A percentile compares a stretch with the other conserved stretches of the same genome.
phyloP scores from a whole-genome alignment of 2,888 invertebrate species.

The Drosophila eohydei region DNA sequence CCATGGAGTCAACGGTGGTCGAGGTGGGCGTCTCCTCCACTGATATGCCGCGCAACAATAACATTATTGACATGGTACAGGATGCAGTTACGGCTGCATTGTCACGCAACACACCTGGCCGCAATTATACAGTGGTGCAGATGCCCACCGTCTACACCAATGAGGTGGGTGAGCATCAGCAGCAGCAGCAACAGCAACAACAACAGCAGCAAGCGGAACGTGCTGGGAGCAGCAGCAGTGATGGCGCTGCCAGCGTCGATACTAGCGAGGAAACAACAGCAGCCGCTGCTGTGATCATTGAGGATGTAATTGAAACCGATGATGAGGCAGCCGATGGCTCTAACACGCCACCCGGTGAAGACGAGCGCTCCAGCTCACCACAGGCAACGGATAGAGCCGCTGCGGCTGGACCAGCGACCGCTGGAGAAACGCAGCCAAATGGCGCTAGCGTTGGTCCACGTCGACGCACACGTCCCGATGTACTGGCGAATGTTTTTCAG shows the following conservation, averaged over 20 bases:
- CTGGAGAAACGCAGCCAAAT: constrained; percentile 16
- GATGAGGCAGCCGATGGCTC: constrained; percentile 61
- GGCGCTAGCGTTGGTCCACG: constrained; percentile 51
- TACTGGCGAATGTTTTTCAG: constrained; percentile 83
- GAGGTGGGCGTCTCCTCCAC: constrained; percentile 85
- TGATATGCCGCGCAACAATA: constrained; percentile 84
- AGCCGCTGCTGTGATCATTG: constrained; percentile 71
- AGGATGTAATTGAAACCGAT: constrained; percentile 75
- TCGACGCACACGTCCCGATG: constrained; percentile 83
- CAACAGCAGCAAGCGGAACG: constrained; percentile 23
- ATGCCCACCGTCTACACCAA: constrained; percentile 82
- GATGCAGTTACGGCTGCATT: constrained; percentile 84
- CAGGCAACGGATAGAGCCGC: constrained; percentile 15
- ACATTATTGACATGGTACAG: constrained; percentile 84
- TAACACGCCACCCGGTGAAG: constrained; percentile 16
- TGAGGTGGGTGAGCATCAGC: constrained; percentile 57
- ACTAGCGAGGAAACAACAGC: constrained; percentile 57
- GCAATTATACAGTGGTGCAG: constrained; percentile 84
- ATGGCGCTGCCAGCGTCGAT: constrained; percentile 33
- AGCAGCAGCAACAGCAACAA: constrained; percentile 23
- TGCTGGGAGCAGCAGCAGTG: constrained; percentile 19
- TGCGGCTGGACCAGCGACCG: constrained; percentile 3
- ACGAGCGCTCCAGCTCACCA: constrained; percentile 39
- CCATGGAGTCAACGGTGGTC: constrained; percentile 85
- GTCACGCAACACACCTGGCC: constrained; percentile 81